A percentile compares a stretch with the other conserved stretches of the same genome.
Conservation (phyloP, 2,113 vertebrate genomes). For the Myotis brandtii region DNA sequence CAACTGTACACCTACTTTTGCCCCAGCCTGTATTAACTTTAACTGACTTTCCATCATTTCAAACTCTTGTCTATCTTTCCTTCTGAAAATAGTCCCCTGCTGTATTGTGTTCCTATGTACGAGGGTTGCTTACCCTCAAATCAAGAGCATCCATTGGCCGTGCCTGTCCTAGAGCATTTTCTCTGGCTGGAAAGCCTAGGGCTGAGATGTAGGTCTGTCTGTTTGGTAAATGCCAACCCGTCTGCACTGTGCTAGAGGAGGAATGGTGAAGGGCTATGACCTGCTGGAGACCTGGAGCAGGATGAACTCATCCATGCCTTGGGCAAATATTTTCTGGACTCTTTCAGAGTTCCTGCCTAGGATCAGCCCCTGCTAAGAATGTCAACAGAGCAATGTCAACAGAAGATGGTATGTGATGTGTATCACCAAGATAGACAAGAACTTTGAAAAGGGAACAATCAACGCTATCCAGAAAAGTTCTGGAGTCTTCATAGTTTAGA, state of each 20-base stretch:
- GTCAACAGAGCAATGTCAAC: neutral
- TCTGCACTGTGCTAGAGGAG: neutral
- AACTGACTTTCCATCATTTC: neutral
- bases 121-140: neutral
- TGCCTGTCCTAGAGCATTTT: neutral
- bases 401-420: neutral
- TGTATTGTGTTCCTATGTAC: neutral
- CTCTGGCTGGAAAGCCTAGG: neutral
- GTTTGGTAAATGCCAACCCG: neutral
- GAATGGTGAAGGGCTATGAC: too few relatives aligned
- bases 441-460: neutral
- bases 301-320: neutral
- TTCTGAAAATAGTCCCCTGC: constrained; percentile 18
- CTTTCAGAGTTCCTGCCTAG: neutral
- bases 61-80: neutral
- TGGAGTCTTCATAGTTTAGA: neutral
- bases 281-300: neutral
- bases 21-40: neutral
- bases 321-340: neutral
- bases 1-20: neutral
- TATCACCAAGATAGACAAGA: neutral
- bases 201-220: neutral
- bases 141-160: neutral
- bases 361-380: neutral
- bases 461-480: neutral